Percentiles rank a stretch among this genome's conserved stretches.
Conservation (phyloP, 1,140 invertebrate species). For the Pseudomyrmex concolor region DNA sequence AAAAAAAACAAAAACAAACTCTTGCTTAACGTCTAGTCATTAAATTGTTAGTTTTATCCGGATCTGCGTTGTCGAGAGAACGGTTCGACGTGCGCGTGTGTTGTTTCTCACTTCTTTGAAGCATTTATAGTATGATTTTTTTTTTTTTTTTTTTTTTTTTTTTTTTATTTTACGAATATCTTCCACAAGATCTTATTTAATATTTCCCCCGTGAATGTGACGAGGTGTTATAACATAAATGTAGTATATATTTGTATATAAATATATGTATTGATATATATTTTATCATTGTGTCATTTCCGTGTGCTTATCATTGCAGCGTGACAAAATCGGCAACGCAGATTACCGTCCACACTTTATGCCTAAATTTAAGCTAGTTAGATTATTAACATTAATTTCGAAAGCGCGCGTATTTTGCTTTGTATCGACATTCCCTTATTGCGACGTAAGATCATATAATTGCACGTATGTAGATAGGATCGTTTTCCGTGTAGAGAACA, state of each 20-base stretch:
- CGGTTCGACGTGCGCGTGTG: neutral
- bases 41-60: constrained; percentile 79
- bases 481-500: constrained; percentile 8
- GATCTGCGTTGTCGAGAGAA: constrained; percentile 4
- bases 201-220: neutral
- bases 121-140: too few species aligned
- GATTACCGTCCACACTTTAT: constrained; percentile 63
- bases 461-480: constrained; percentile 42
- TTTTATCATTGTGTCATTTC: constrained; percentile 10
- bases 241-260: neutral
- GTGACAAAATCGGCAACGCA: constrained; percentile 5
- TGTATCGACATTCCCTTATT: constrained; percentile 74
- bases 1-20: constrained; percentile 45
- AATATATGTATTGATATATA: neutral
- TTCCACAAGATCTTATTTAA: neutral
- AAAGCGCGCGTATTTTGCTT: constrained; percentile 64
- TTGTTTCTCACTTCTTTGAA: neutral
- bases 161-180: constrained; percentile 3
- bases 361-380: constrained; percentile 76
- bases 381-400: constrained; percentile 74
- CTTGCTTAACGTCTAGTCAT: constrained; percentile 82
- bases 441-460: constrained; percentile 65
- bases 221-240: too few species aligned
- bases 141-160: too few species aligned
- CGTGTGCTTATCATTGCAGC: neutral